Evolutionary conservation across 2,888 invertebrate species (phyloP), one percentile per base, ranked within the genome.

Genomic region (Myopa testacea): DNA sequence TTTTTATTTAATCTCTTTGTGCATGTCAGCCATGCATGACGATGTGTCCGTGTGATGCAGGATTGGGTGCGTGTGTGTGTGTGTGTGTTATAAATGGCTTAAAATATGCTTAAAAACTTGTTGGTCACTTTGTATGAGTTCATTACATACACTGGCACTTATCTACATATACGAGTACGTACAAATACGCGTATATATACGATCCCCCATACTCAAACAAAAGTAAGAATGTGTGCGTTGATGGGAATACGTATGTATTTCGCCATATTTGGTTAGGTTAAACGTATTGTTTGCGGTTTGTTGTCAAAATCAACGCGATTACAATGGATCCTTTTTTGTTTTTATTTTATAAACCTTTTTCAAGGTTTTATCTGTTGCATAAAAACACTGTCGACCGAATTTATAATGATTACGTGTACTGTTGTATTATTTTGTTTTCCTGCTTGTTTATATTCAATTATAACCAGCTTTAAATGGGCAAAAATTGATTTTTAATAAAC

Each of bases 221-320:
- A 26, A 45, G 45, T 45, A 45, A 45, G 6, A 8, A 45, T 10
- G 7, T 10, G 45, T 45, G 45, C 3, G 45, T 45, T 6, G 7
- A 45, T 45, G 6, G 45, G 45, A 10, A 55, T n/a, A n/a, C 19
- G 52, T 69, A 50, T 69, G 69, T 52, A 50, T 34, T 5, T n/a
- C 45, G 60, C 19, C 37, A 50, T 67, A 55, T 58, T 68, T 75
- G 58, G 26, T 68, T 52, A 55, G 40, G 38, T 38, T 75, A 67
- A 68, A 58, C 58, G 52, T 68, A 75, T 75, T 75, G 67, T 75
- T 75, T 68, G 75, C 38, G 75, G 75, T 58, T 68, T 75, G 37
- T 40, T 45, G 60, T 72, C n/a, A 60, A 62, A 62, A 40, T 62
- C 40, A 72, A 72, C 38, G 14, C 72, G 72, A 72, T 72, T 40